These are phyloP conservation scores for Diplosoma virens DNA, from an alignment of 23 tunicate species.

Conservation along the genomic window DNA sequence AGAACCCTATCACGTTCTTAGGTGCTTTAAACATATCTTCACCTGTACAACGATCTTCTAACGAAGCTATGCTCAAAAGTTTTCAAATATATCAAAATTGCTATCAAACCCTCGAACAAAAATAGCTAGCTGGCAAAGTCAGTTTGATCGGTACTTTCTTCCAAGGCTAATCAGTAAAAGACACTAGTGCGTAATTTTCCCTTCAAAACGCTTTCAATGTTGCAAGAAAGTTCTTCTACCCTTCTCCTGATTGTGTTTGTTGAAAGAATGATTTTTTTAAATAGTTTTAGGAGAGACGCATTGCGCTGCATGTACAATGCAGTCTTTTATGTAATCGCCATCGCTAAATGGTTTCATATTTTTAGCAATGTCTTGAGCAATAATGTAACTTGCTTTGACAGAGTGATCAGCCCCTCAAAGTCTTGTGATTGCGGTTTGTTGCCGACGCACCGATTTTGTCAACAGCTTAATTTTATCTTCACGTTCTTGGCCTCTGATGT, in stretches of 20 bases:
- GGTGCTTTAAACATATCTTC: conserved; percentile 17
- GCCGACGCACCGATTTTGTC: not conserved
- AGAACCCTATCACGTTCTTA: conserved; percentile 13
- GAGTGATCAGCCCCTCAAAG: conserved; percentile 1
- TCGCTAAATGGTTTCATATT: conserved; percentile 11
- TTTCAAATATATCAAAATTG: conserved; percentile 17
- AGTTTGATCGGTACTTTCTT: no score
- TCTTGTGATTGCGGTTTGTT: not conserved
- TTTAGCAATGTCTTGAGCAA: conserved; percentile 2
- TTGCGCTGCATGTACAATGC: no score
- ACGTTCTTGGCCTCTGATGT: conserved; percentile 8
- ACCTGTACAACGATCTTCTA: conserved; percentile 16
- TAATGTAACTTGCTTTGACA: conserved; percentile 15
- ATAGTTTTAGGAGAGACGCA: no score
- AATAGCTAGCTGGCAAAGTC: no score
- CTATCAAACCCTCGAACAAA: no score
- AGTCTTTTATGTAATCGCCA: conserved; percentile 5
- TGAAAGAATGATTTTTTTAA: no score
- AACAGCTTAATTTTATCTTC: conserved; percentile 1
- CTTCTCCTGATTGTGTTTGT: no score
- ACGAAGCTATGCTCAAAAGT: conserved; percentile 10
- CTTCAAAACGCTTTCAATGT: no score
- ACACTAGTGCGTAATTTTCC: no score
- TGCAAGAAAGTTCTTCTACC: no score
- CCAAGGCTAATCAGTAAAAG: no score